These are phyloP conservation scores for Oriolus oriolus DNA, from an alignment of 2,113 vertebrate genomes.

Conservation along the genomic window DNA sequence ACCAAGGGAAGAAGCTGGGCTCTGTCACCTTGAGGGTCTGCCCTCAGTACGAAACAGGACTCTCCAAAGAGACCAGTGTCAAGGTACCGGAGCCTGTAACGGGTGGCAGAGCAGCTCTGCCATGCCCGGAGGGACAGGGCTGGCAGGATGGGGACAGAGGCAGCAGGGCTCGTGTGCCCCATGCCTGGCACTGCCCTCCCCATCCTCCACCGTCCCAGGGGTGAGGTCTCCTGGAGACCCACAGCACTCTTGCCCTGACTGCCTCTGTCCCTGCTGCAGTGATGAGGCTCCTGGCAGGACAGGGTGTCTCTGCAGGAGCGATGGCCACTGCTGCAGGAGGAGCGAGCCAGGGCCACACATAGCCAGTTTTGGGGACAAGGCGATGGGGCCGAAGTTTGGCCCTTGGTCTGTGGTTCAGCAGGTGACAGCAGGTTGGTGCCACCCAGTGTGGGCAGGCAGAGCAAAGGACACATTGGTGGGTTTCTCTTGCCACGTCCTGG, in stretches of 20 bases:
- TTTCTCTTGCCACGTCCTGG: fast-evolving
- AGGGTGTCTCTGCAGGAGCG: fast-evolving
- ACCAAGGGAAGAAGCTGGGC: conserved; percentile 62
- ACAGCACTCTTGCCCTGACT: not conserved
- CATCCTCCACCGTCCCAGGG: fast-evolving
- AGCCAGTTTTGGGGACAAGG: not conserved
- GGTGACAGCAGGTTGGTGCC: not conserved
- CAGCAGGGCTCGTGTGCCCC: fast-evolving
- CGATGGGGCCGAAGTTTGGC: not conserved
- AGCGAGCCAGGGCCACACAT: fast-evolving
- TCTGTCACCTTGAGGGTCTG: conserved; percentile 80
- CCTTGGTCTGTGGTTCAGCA: not conserved
- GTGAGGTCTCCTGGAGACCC: not conserved
- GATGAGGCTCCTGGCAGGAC: not conserved
- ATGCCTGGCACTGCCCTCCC: not conserved
- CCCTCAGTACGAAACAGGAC: conserved; percentile 85
- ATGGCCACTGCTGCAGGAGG: not conserved
- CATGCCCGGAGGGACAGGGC: fast-evolving
- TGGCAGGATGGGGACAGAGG: not conserved
- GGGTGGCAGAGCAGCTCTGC: fast-evolving
- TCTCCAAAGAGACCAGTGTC: conserved; percentile 86
- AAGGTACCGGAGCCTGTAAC: conserved; percentile 69
- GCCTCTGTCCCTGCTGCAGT: not conserved
- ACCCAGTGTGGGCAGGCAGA: not conserved
- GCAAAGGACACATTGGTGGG: not conserved